Percentiles rank a stretch among this genome's conserved stretches.
Conservation (phyloP, 2,888 invertebrate species). For the Pachymerium ferrugineum region DNA sequence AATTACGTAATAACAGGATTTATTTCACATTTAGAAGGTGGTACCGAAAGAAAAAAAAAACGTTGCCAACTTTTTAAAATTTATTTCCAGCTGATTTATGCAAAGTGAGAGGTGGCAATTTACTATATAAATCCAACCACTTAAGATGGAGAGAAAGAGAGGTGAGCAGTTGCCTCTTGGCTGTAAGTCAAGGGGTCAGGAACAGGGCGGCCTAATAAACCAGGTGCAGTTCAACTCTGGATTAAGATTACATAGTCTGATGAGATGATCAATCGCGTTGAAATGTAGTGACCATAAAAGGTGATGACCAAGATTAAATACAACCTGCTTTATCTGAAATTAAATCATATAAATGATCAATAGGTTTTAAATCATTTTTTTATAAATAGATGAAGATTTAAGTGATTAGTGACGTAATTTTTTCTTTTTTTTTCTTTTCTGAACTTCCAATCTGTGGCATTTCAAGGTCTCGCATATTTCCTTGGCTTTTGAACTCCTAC, state of each 20-base stretch:
- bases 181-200: constrained; percentile 27
- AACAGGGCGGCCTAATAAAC: constrained; percentile 9
- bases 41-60: too few species aligned
- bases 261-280: not conserved
- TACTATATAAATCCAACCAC: not conserved
- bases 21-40: too few species aligned
- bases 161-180: not conserved
- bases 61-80: too few species aligned
- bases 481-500: not conserved
- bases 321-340: not conserved
- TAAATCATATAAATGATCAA: too few species aligned
- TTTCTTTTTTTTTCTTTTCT: too few species aligned
- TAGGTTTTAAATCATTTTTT: too few species aligned
- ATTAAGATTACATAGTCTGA: not conserved
- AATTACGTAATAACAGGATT: too few species aligned
- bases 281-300: constrained; percentile 3
- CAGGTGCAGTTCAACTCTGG: constrained; percentile 11
- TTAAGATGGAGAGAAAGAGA: not conserved
- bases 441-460: too few species aligned
- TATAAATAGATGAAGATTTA: too few species aligned
- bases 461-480: constrained; percentile 14
- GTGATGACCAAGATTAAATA: not conserved
- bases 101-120: not conserved
- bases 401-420: too few species aligned
- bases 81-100: too few species aligned